These are phyloP conservation scores for Melieria omissa DNA, from an alignment of 2,888 invertebrate species.

Conservation along the genomic window DNA sequence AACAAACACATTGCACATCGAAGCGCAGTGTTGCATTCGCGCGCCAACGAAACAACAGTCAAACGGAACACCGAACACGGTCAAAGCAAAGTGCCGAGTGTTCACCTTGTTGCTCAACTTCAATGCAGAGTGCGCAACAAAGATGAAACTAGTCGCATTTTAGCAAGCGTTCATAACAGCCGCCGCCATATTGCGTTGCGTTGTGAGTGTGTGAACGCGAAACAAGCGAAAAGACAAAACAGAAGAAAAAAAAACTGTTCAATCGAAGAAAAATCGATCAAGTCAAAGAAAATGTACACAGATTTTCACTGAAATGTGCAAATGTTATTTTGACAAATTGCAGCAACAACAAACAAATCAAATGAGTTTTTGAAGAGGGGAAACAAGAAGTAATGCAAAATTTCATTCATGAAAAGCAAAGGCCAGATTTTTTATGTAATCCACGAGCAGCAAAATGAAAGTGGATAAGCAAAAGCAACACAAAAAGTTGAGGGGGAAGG, in stretches of 20 bases:
- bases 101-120: conserved; percentile 41
- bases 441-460: neutral
- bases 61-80: conserved; percentile 5
- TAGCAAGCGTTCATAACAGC: conserved; percentile 54
- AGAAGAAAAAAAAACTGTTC: neutral
- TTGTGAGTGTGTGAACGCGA: conserved; percentile 44
- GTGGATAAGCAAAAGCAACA: neutral
- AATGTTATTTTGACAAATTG: neutral
- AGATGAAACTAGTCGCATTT: conserved; percentile 58
- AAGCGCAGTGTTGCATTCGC: no score
- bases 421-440: conserved; percentile 16
- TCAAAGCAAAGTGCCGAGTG: neutral
- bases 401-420: conserved; percentile 2
- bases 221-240: conserved; percentile 25
- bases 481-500: neutral
- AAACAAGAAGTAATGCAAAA: neutral
- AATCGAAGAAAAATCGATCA: conserved; percentile 29
- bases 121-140: conserved; percentile 49
- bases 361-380: neutral
- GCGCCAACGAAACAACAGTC: neutral
- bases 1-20: no score
- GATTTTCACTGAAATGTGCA: neutral
- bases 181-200: conserved; percentile 51
- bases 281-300: conserved; percentile 3
- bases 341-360: neutral